Evolutionary conservation across 2,113 vertebrate genomes (phyloP).

Genomic region (Accipiter virgatus): DNA sequence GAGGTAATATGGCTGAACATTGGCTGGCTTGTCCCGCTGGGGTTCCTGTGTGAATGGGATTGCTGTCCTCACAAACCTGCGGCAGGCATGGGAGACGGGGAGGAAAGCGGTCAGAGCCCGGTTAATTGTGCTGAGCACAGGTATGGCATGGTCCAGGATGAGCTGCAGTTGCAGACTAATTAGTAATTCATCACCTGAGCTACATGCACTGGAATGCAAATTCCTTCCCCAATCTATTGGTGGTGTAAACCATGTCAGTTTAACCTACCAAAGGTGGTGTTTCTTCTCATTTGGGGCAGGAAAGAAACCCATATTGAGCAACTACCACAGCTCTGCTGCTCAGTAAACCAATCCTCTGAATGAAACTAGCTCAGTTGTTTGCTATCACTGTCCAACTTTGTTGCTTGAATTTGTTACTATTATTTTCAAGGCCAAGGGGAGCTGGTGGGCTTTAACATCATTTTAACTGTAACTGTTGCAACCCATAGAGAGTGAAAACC

Average conservation of each 20-base stretch:
- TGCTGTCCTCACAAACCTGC: slow-evolving; percentile 96
- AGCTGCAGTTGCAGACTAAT: neutral
- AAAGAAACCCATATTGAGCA: neutral
- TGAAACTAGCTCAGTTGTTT: neutral
- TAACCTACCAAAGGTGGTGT: neutral
- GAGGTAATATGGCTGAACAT: slow-evolving; percentile 98
- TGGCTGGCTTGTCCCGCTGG: slow-evolving; percentile 96
- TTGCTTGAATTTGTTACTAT: neutral
- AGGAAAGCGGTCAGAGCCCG: neutral
- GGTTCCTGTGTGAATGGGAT: slow-evolving; percentile 98
- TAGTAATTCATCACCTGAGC: neutral
- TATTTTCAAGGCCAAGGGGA: neutral
- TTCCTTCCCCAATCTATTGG: neutral
- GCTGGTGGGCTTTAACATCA: neutral
- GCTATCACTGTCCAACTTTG: neutral
- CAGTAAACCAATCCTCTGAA: neutral
- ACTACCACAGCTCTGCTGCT: neutral
- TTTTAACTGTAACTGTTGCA: neutral
- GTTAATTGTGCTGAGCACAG: neutral
- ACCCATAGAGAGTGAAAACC: neutral
- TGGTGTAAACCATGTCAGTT: neutral
- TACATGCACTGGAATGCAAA: neutral
- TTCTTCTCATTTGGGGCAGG: neutral
- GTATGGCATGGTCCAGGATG: fast-evolving
- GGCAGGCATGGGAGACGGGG: neutral